A percentile compares a stretch with the other conserved stretches of the same genome.
phyloP scores from a whole-genome alignment of 2,797 vertebrate genomes.

The Gymnothorax reevesii region DNA sequence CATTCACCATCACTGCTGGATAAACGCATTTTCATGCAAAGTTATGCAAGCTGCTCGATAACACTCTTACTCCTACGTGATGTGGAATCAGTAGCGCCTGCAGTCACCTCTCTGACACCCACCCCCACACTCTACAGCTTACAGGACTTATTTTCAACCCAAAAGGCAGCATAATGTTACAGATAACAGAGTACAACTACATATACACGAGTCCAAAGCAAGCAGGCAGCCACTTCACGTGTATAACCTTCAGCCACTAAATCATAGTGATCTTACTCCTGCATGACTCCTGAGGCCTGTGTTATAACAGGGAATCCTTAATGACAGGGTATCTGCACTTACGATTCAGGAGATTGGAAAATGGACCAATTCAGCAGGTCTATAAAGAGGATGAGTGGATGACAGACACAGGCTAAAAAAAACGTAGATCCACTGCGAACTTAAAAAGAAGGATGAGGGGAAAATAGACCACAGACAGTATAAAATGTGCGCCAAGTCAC shows the following conservation, averaged over 20 bases:
- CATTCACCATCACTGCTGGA: not conserved
- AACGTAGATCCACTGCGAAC: not conserved
- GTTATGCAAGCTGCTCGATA: not conserved
- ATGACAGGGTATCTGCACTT: not conserved
- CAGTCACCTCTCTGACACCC: not conserved
- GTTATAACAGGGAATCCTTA: not conserved
- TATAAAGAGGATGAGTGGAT: not conserved
- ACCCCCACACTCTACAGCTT: not conserved
- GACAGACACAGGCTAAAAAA: not conserved
- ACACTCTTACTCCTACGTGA: not conserved
- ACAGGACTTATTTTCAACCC: not conserved
- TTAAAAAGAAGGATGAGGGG: no score
- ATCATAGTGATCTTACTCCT: no score
- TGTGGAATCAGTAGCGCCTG: not conserved
- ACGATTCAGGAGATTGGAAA: not conserved
- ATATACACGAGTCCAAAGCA: not conserved
- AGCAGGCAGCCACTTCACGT: not conserved
- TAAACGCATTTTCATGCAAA: not conserved
- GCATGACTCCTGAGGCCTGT: not conserved
- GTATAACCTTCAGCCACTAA: not conserved
- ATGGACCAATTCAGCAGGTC: not conserved
- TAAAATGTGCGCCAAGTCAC: no score
- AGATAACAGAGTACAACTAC: not conserved
- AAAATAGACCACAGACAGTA: no score
- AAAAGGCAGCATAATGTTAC: not conserved